Evolutionary conservation across 2,113 vertebrate genomes (phyloP), one percentile per base, ranked within the genome.

Genomic region (Megaleporinus macrocephalus): DNA sequence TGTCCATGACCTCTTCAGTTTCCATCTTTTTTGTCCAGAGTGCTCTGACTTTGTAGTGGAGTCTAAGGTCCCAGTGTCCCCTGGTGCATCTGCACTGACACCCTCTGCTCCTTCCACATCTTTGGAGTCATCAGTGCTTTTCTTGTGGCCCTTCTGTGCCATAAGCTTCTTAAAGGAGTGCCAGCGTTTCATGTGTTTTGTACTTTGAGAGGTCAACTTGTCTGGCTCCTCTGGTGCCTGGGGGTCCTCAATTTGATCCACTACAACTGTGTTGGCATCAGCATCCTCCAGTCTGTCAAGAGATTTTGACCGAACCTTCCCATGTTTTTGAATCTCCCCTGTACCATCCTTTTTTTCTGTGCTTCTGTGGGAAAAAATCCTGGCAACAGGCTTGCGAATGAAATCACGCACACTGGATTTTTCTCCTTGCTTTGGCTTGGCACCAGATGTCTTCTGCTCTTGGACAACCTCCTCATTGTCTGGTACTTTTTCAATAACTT

Each of bases 81-180:
- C 90, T 0, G 90, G 79, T 63, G 55, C 80, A 33, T 83, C 86
- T 55, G 73, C 86, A 3, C 89, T 78, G 27, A 57, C 88, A 62
- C 88, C 90, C 36, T 92, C 93, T 27, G 91, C 92, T 33, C 90
- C 92, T 13, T 85, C 87, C 6, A 36, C 85, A 16, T 87, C 93
- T 9, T 93, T 91, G 65, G 76, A 30, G 12, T 81, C 90, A 16
- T 85, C 92, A 5, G 82, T 84, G 27, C 89, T 92, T 88, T 92
- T 94, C 86, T 92, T 94, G 85, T 94, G 93, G 1, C 90, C 83
- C 84, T 93, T 94, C 79, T 93, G 94, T 33, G 91, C 92, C 92
- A 95, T 94, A 61, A 94, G 88, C 86, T 94, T 95, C 89, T 94
- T 95, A 81, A 95, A 95, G 80, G 94, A 95, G 84, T 94, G 93